Base-by-base conservation (phyloP, 2,888 invertebrate species). In the Argyra leucocephala region DNA sequence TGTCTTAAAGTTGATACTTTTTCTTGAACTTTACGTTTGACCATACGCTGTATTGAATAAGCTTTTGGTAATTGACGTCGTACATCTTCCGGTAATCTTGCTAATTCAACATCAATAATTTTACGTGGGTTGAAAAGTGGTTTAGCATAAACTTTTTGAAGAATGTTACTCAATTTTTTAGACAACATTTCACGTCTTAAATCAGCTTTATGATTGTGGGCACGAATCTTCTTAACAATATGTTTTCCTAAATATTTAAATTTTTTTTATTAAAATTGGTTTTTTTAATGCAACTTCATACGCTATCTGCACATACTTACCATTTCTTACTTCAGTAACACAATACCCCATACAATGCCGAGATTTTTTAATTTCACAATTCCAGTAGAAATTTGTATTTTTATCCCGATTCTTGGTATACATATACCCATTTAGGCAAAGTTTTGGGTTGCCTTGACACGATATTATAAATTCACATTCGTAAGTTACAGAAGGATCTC, bases 351-450 rank as follows among this genome's bases (percentile, higher is more conserved):
- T 26, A 31, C 61, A 61, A 18, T 26, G 24, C 18, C 21, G 21
- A 21, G 24, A 21, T 61, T 61, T 61, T n/a, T 61, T 61, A 26
- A 26, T n/a, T 24, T 61, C 61, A 12, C 61, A 61, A 21, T 24
- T 61, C 61, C 61, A 61, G 31, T 61, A 61, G n/a, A 26, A 61
- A n/a, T 31, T 24, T 21, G 24, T 61, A 21, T 31, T 61, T 26
- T n/a, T 26, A 6, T 21, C n/a, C 4, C 61, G 31, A 61, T 61
- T 61, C 18, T 24, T 24, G n/a, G 24, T 61, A 12, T 24, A 24
- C 21, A 26, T 26, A 61, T 61, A 61, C 1, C 61, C 61, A 31
- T 61, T 61, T 4, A 61, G 10, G 10, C 61, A 61, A 61, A 61
- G 61, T 31, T 61, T 61, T 61, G 61, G 61, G n/a, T 61, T 61